Evolutionary conservation across 2,113 vertebrate species (phyloP).

Genomic region (Enhydra lutris): DNA sequence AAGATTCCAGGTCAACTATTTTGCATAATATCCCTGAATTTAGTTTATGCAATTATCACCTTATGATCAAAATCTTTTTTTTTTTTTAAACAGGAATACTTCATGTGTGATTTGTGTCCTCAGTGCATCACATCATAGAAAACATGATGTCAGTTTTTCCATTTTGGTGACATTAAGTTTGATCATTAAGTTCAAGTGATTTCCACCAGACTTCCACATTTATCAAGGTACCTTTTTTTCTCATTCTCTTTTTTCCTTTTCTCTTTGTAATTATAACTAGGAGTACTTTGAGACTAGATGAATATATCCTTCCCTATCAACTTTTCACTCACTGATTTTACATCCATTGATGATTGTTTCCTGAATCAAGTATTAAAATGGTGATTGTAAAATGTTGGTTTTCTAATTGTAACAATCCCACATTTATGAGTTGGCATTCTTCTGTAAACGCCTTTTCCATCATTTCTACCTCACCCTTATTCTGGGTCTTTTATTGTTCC

Average conservation of each 20-base stretch:
- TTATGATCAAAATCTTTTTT: not conserved
- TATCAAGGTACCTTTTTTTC: not conserved
- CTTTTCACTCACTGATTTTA: not conserved
- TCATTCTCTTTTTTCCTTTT: not conserved
- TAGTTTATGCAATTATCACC: slow-evolving; percentile 20
- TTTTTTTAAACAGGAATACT: not conserved
- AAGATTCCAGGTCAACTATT: not conserved
- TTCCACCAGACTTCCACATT: not conserved
- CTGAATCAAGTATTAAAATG: not conserved
- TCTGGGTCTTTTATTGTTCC: not conserved
- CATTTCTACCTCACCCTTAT: not conserved
- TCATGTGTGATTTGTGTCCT: not conserved
- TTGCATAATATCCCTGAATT: slow-evolving; percentile 21
- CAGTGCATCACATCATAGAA: not conserved
- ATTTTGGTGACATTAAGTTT: slow-evolving; percentile 27
- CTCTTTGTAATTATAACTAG: not conserved
- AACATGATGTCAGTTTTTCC: not conserved
- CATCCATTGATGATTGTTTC: not conserved
- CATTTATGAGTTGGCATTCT: not conserved
- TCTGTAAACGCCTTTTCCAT: not conserved
- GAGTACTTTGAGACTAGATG: not conserved
- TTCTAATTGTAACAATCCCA: not conserved
- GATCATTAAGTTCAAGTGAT: not conserved
- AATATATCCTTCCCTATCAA: not conserved
- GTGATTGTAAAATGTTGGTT: not conserved